Conservation (phyloP, 30 jellyfish, hydroid and myxozoan species). For the Sanderia malayensis region DNA sequence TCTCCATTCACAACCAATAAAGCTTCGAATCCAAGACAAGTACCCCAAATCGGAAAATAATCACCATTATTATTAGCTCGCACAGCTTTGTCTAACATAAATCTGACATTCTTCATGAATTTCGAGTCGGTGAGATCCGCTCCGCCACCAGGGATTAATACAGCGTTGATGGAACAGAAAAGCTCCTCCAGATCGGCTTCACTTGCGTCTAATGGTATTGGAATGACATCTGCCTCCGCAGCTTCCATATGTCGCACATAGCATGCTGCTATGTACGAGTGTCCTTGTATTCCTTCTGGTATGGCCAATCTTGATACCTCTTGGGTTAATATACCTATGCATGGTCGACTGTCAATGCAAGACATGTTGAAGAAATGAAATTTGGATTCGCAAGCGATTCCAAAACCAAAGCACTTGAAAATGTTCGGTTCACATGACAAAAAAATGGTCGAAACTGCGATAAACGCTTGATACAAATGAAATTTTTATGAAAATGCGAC, state of each 20-base stretch:
- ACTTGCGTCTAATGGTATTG: slow-evolving; percentile 37
- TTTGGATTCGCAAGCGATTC: too few relatives aligned
- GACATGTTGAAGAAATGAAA: too few relatives aligned
- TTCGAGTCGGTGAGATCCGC: slow-evolving; percentile 48
- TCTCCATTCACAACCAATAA: not conserved
- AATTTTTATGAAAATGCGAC: too few relatives aligned
- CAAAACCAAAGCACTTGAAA: too few relatives aligned
- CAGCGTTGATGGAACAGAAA: slow-evolving; percentile 59
- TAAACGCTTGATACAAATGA: too few relatives aligned
- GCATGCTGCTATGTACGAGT: slow-evolving; percentile 78
- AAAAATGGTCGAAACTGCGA: too few relatives aligned
- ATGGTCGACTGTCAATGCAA: slow-evolving; percentile 56
- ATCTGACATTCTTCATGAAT: slow-evolving; percentile 38
- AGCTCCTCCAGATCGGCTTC: slow-evolving; percentile 21
- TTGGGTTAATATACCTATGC: slow-evolving; percentile 67
- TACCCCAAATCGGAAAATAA: slow-evolving; percentile 71
- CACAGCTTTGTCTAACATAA: slow-evolving; percentile 34
- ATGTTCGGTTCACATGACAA: too few relatives aligned
- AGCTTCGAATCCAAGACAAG: slow-evolving; percentile 52
- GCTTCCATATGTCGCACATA: slow-evolving; percentile 55
- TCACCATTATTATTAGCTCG: slow-evolving; percentile 54
- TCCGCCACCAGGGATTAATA: slow-evolving; percentile 75
- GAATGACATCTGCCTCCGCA: slow-evolving; percentile 81
- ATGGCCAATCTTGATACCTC: slow-evolving; percentile 29
- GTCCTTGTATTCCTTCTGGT: slow-evolving; percentile 47